A percentile compares a stretch with the other conserved stretches of the same genome.
Evolutionary conservation across 2,888 invertebrate genomes (phyloP).

Genomic region (Drosophila neutralis): DNA sequence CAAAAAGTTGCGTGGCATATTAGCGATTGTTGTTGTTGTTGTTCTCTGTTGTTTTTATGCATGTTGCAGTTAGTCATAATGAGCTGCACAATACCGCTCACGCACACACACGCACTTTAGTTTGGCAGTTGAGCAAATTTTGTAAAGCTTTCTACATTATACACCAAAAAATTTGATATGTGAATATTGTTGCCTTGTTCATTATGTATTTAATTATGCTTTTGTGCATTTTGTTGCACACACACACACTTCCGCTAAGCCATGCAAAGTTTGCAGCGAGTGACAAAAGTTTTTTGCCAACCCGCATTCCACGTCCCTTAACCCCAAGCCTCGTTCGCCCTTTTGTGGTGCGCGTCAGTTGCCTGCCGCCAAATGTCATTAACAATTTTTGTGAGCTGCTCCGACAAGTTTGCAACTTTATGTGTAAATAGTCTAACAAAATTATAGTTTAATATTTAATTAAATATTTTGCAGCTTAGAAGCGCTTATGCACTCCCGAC

Average conservation of each 20-base stretch:
- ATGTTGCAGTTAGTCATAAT: constrained; percentile 40
- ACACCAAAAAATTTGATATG: constrained; percentile 54
- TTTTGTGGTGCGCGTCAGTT: constrained; percentile 20
- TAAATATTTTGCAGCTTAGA: constrained; percentile 68
- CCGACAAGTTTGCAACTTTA: constrained; percentile 67
- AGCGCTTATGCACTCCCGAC: constrained; percentile 34
- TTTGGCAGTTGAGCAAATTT: constrained; percentile 64
- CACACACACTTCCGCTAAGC: constrained; percentile 42
- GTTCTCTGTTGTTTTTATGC: background rate
- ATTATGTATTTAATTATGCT: constrained; percentile 80
- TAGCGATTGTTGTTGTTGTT: constrained; percentile 9
- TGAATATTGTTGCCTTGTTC: constrained; percentile 70
- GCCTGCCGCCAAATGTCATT: constrained; percentile 65
- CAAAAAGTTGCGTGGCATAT: constrained; percentile 5
- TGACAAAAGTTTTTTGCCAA: constrained; percentile 48
- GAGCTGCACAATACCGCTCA: constrained; percentile 33
- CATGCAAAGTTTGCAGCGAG: constrained; percentile 56
- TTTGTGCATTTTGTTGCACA: constrained; percentile 69
- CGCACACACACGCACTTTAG: constrained; percentile 2
- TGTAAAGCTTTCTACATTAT: constrained; percentile 49
- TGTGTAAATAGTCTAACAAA: constrained; percentile 63
- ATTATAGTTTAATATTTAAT: constrained; percentile 77
- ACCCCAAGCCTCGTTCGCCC: background rate
- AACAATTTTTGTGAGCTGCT: constrained; percentile 67
- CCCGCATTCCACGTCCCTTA: background rate